Evolutionary conservation across 2,888 invertebrate species (phyloP), one percentile per base, ranked within the genome.

Genomic region (Ypsolopha sequella): DNA sequence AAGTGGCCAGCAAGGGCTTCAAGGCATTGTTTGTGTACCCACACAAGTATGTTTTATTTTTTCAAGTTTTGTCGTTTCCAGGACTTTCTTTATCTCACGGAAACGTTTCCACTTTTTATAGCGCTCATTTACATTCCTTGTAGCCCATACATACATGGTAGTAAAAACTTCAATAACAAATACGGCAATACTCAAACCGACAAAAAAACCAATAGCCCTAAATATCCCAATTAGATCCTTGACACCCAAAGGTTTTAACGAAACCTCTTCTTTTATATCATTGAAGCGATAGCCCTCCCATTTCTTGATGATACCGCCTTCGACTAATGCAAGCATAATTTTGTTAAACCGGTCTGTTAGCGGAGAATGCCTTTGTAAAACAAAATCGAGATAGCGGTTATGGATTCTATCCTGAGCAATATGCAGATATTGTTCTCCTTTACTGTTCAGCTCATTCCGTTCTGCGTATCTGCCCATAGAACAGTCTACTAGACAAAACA

Each of bases 401-500:
- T 87, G 87, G 14, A 85, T 68, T 63, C 72, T 73, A 50, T 87
- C 84, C 54, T 63, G 61, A 1, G 78, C 76, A 9, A 87, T 63
- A 53, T 87, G 87, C 41, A 87, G 57, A 61, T 74, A 85, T 55
- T 80, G 81, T 54, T 81, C 69, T 0, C 86, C 86, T 51, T 74
- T 69, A 1, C 70, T 60, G 55, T 86, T 74, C 48, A 86, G 59
- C 50, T 58, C 61, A 56, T 80, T 85, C 38, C 68, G 67, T 58
- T 68, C 66, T 6, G 77, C 60, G 55, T 78, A 81, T 10, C 68
- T 71, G 1, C 73, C 84, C 3, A 80, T 61, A 7, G 84, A 67
- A 58, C 87, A 87, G 54, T 87, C 87, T 11, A 81, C 57, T 6
- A 85, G 63, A 59, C 87, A 87, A 62, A 85, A 80, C 52, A 73